Evolutionary conservation across 2,888 invertebrate genomes (phyloP), one percentile per base, ranked within the genome.

Genomic region (Phasia obesa): DNA sequence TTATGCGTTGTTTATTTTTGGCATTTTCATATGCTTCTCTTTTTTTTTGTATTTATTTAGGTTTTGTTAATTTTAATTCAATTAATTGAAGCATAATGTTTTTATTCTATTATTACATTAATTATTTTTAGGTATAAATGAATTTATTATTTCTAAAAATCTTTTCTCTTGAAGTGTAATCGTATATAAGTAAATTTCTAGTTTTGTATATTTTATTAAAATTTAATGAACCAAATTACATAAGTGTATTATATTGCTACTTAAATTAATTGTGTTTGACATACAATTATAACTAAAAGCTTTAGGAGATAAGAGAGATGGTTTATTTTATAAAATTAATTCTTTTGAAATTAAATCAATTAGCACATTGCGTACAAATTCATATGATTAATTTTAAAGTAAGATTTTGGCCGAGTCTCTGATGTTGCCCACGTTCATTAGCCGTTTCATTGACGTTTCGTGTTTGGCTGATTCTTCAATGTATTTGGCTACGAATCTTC

Each of bases 61-160:
- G 70, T 9, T 11, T 70, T 60, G 44, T 71, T 75, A 75, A 83
- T 75, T 47, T 55, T 71, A 75, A 70, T 83, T 75, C 51, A 83
- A 76, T 79, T 47, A 78, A 76, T 76, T 79, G 69, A 65, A 35
- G 65, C 44, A 79, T 69, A 69, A 69, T 70, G 69, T 31, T 38
- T 57, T 57, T 73, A 82, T 74, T 81, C 76, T 25, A 53, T 71
- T 70, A 59, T 51, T 70, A 57, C 51, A 73, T 73, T 78, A 82
- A 82, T 82, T 81, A 71, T 73, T 69, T 73, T 69, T 62, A 17
- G 25, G 47, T 55, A 7, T 57, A 38, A 60, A 25, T 42, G 5
- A 23, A 23, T 51, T 27, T 27, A 5, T 27, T 3, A 5, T 27
- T 3, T 27, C 27, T 6, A 27, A 27, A 27, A 27, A 27, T 27